These are phyloP conservation scores for Embiotoca jacksoni DNA, from an alignment of 2,113 vertebrate species.

Conservation along the genomic window DNA sequence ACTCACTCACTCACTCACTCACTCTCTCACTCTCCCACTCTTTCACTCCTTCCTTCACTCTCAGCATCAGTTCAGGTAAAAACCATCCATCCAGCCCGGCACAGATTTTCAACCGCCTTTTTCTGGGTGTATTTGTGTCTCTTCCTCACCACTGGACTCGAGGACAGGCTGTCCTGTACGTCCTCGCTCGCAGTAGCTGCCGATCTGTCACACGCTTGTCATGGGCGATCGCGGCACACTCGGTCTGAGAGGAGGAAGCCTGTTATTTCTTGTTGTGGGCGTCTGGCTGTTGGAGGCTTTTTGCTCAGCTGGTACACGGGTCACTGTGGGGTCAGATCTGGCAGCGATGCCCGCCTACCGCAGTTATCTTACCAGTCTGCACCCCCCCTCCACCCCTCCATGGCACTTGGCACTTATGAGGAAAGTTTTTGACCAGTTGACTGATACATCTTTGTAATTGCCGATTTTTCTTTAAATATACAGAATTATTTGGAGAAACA, in stretches of 20 bases:
- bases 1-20: no score
- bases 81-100: not conserved
- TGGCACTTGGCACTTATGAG: no score
- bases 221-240: not conserved
- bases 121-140: not conserved
- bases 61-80: no score
- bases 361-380: constrained; percentile 3
- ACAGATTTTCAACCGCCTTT: no score
- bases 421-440: no score
- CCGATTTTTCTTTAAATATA: no score
- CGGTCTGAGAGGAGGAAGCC: not conserved
- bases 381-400: not conserved
- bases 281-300: constrained; percentile 4
- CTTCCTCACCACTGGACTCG: not conserved
- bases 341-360: constrained; percentile 15
- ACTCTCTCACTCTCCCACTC: no score
- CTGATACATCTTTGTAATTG: no score
- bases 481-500: no score
- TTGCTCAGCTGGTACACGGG: constrained; percentile 48
- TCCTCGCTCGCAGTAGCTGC: not conserved
- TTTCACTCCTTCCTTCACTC: no score
- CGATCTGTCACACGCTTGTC: not conserved
- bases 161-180: not conserved
- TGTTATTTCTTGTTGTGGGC: constrained; percentile 3
- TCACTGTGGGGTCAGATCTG: constrained; percentile 28